Evolutionary conservation across 2,797 vertebrate genomes (phyloP), one percentile per base, ranked within the genome.

Genomic region (Phalanger gymnotis): DNA sequence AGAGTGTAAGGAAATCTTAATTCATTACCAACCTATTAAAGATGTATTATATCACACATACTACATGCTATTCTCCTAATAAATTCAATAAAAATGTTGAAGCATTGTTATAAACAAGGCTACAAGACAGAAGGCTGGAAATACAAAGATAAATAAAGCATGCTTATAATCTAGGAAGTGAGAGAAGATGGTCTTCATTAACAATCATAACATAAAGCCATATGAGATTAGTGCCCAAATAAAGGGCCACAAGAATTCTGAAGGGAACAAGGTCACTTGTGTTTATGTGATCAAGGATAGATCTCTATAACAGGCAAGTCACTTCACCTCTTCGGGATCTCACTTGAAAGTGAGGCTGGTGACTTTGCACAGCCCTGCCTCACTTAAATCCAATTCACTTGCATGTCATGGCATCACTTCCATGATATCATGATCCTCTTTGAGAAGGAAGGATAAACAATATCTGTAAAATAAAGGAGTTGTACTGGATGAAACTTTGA

Each of bases 21-120:
- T 92, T 91, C 52, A 12, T 96, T 90, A 90, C 9, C 19, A 4
- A 87, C 5, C 73, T 94, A 95, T 94, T 53, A 90, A 92, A 93
- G 34, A 95, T 56, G 16, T n/a, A 34, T 81, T 25, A 81, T 3
- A 10, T 25, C n/a, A 81, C 34, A 40, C 25, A 81, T 73, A 9
- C n/a, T 25, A 73, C 6, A 40, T 40, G 66, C 7, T 25, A 81
- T 19, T 81, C n/a, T 27, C 9, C 73, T 87, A 87, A 90, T 34
- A 16, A 7, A 90, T 90, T 90, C 14, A 54, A 90, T 53, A 31
- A 90, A 31, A 10, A 31, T 53, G 13, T 31, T 90, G 31, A 54
- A 54, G 52, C 31, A n/a, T 13, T 54, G 12, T 54, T 34, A 90
- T 34, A 30, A 47, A n/a, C 53, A 54, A 4, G 19, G 9, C 4